A percentile compares a stretch with the other conserved stretches of the same genome.
These are phyloP conservation scores for Drosophila pseudotakahashii DNA, from an alignment of 2,888 invertebrate species.

Conservation along the genomic window DNA sequence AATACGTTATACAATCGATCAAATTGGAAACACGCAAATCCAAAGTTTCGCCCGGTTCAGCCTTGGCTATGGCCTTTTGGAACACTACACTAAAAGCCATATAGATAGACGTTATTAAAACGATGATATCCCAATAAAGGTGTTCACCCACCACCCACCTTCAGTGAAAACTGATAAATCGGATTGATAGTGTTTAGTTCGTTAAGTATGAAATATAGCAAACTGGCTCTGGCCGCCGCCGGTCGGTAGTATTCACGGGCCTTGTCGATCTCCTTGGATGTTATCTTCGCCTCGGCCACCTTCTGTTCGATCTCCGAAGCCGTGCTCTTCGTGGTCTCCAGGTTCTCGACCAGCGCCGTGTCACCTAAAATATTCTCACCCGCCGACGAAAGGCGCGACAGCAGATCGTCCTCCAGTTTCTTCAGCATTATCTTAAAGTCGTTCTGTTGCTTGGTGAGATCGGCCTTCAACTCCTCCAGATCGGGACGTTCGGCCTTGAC, in stretches of 20 bases:
- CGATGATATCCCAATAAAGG: no score
- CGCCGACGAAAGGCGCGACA: conserved; percentile 95
- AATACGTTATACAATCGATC: conserved; percentile 97
- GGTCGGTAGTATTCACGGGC: conserved; percentile 92
- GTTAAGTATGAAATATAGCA: conserved; percentile 97
- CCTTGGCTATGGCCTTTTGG: conserved; percentile 96
- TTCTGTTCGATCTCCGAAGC: conserved; percentile 97
- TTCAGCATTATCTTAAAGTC: conserved; percentile 98
- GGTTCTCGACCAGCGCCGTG: conserved; percentile 96
- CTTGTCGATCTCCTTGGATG: conserved; percentile 95
- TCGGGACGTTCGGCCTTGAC: conserved; percentile 98
- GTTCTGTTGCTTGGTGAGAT: conserved; percentile 97
- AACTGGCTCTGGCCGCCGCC: conserved; percentile 95
- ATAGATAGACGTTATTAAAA: neutral
- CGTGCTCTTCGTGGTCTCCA: conserved; percentile 97
- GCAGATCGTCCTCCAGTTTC: conserved; percentile 95
- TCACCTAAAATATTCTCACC: conserved; percentile 97
- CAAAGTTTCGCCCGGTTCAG: conserved; percentile 92
- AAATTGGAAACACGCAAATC: conserved; percentile 92
- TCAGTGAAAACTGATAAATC: conserved; percentile 98
- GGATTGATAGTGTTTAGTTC: conserved; percentile 98
- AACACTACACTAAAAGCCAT: conserved; percentile 99
- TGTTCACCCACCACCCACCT: conserved; percentile 85
- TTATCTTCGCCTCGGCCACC: conserved; percentile 96
- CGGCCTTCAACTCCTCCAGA: conserved; percentile 96